Base-by-base conservation (phyloP, 2,797 vertebrate species). In the Onychomys leucogaster region DNA sequence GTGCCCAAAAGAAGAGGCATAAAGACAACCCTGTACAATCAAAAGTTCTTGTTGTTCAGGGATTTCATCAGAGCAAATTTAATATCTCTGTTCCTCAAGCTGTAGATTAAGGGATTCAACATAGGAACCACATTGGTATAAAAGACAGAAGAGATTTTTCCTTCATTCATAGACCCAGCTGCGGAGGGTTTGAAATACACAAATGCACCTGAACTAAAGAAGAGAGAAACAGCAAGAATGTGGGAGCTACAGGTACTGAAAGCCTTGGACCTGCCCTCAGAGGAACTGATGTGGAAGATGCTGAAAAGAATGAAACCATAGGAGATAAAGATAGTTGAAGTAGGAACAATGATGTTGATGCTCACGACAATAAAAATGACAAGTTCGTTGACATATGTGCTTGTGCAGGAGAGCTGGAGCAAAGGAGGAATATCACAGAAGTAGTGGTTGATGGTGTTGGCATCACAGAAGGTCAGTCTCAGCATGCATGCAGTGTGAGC, bases 401-500 rank as follows among this genome's bases (percentile, higher is more conserved):
- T 69, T 3, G 67, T 96, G 32, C 95, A 96, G 49, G 96, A 97
- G 2, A 98, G 76, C 19, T 97, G 92, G 7, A 96, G 93, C 10
- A 98, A 41, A 73, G 96, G 89, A 2, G 92, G 89, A 49, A 97
- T 85, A 37, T 98, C 93, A 96, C 96, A 97, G 88, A 97, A 89
- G 8, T 97, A 98, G 17, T 97, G 96, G 14, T 69, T 88, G 81
- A 96, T 92, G 25, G 85, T 1, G 11, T 75, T 97, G 3, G 37
- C 63, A 82, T 82, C 71, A 84, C 97, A 98, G 61, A 96, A 97
- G 10, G 63, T 91, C 32, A 98, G 67, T 46, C 73, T 84, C 17
- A 98, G 32, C 46, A 91, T 63, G 32, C 29, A 88, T 3, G 34
- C 6, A 12, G 29, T 94, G 32, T 90, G 89, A 3, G 49, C 57